These are phyloP conservation scores for Physeter macrocephalus DNA, from an alignment of 2,113 vertebrate species.

Conservation along the genomic window DNA sequence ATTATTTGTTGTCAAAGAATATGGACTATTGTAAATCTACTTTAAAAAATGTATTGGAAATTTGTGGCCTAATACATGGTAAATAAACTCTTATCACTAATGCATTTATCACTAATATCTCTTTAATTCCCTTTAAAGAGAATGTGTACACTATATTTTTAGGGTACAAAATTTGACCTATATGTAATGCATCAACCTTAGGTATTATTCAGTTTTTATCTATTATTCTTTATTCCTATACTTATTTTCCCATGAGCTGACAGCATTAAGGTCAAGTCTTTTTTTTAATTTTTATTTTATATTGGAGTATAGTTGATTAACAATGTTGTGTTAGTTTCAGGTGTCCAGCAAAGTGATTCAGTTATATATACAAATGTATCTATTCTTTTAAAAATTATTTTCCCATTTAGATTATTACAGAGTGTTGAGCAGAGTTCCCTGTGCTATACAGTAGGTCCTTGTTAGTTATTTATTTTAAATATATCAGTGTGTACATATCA, in stretches of 20 bases:
- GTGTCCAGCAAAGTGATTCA: not conserved
- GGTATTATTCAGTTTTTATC: not conserved
- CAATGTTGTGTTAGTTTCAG: not conserved
- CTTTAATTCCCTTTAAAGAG: not conserved
- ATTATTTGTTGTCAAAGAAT: not conserved
- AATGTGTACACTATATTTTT: not conserved
- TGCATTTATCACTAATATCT: not conserved
- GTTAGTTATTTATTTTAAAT: not conserved
- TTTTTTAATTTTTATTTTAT: not conserved
- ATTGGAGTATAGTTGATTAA: not conserved
- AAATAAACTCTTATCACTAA: not conserved
- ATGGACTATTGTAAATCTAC: not conserved
- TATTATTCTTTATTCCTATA: not conserved
- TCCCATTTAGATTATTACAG: not conserved
- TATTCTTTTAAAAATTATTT: not conserved
- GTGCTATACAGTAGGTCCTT: not conserved
- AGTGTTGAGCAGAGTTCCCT: not conserved
- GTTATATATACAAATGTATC: not conserved
- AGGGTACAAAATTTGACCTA: not conserved
- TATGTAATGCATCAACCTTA: not conserved
- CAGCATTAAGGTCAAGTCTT: not conserved
- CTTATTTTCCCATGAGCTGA: not conserved
- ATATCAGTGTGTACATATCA: not conserved
- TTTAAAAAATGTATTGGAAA: not conserved
- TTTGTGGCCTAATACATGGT: not conserved